phyloP scores from a whole-genome alignment of 2,113 vertebrate genomes.

The Ctenomys sociabilis region DNA sequence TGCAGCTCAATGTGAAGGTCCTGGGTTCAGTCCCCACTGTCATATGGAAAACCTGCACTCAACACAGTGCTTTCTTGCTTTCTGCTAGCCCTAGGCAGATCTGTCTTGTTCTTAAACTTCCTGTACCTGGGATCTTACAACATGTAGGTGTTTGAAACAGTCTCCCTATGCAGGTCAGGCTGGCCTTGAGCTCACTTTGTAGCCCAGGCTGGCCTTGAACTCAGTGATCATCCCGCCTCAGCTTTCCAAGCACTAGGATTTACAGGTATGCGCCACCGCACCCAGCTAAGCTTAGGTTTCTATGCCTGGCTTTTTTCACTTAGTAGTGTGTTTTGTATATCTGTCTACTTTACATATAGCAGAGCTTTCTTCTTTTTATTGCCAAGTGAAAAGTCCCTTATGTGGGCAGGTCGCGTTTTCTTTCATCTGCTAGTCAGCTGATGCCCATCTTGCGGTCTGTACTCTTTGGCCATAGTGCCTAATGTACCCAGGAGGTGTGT shows the following conservation, averaged over 20 bases:
- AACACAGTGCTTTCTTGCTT: not conserved
- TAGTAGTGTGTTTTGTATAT: conserved; percentile 12
- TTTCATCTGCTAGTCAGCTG: not conserved
- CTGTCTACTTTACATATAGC: not conserved
- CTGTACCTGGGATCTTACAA: not conserved
- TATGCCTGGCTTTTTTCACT: not conserved
- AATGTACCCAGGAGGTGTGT: not conserved
- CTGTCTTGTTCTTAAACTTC: not conserved
- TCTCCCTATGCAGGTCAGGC: no score
- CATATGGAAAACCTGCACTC: not conserved
- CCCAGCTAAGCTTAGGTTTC: not conserved
- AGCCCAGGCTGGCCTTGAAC: no score
- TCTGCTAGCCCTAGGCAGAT: not conserved
- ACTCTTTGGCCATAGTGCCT: not conserved
- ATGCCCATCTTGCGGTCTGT: not conserved
- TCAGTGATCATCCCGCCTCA: no score
- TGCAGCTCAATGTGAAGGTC: not conserved
- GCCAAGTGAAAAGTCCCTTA: not conserved
- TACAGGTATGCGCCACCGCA: no score
- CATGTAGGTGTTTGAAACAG: not conserved
- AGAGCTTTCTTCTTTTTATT: not conserved
- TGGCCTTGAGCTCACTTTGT: no score
- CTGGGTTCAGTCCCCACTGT: not conserved
- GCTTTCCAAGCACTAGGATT: no score
- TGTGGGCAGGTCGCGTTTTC: not conserved